Evolutionary conservation across 2,888 invertebrate genomes (phyloP).

Genomic region (Acronicta aceris): DNA sequence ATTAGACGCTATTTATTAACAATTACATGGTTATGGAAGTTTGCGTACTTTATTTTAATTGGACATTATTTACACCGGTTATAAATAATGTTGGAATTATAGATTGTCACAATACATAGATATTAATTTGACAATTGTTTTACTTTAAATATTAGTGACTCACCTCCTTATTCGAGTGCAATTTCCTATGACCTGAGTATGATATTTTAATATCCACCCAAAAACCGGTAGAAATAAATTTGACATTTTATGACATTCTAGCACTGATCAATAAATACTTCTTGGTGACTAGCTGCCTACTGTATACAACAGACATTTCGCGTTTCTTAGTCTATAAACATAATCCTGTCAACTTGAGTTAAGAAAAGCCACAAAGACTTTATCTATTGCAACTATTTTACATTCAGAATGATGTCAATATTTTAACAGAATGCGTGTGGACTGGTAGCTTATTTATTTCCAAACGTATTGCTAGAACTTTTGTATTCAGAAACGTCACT

Average conservation of each 20-base stretch:
- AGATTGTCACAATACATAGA: not conserved
- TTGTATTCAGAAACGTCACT: not conserved
- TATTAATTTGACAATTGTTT: not conserved
- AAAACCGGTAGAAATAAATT: constrained; percentile 26
- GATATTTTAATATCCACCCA: not conserved
- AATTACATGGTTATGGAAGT: constrained; percentile 35
- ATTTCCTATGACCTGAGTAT: not conserved
- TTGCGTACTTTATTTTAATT: constrained; percentile 39
- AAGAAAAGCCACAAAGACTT: constrained; percentile 36
- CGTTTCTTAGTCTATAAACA: constrained; percentile 37
- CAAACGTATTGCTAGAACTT: not conserved
- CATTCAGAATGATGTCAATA: constrained; percentile 28
- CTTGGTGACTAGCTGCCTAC: constrained; percentile 14
- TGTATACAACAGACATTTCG: constrained; percentile 22
- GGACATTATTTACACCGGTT: constrained; percentile 16
- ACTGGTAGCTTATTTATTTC: constrained; percentile 9
- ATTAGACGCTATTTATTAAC: constrained; percentile 44
- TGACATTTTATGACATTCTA: constrained; percentile 31
- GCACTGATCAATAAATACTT: constrained; percentile 35
- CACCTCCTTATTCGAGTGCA: not conserved
- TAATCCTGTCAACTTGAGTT: constrained; percentile 30
- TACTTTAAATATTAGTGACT: constrained; percentile 1
- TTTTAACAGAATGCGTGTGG: constrained; percentile 17
- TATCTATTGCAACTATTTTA: constrained; percentile 30
- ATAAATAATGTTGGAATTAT: constrained; percentile 3